Base-by-base conservation (phyloP, 2,888 invertebrate species). In the Apocheima hispidaria region DNA sequence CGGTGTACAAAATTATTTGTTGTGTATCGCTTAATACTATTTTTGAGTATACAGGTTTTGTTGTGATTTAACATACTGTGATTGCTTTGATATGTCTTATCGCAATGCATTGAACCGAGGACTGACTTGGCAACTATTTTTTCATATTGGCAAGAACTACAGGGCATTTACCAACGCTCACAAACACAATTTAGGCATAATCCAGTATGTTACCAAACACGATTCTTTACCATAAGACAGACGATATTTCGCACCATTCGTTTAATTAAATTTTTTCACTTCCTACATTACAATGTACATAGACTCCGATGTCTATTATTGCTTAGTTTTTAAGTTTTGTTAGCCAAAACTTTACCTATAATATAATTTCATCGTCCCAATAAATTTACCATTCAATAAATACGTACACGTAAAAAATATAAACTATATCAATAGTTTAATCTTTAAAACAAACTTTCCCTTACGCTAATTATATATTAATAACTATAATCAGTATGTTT, bases 361-460 rank as follows among this genome's bases (percentile, higher is more conserved):
- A 90, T 70, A 91, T 92, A 92, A 90, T 92, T 90, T 92, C 92
- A 92, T 83, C 88, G 84, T 88, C 90, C 90, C 91, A 86, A 92
- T 92, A 92, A 92, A 88, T 90, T 92, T 92, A 92, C 90, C 91
- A 87, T 90, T 92, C 92, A 92, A 92, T 92, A 92, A 92, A 92
- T 92, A 92, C 92, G 88, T 92, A 92, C 90, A 92, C 88, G 92
- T 92, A 92, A 92, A 92, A 92, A 92, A 92, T 92, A 92, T 92
- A 92, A 92, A 92, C 92, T 92, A 92, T 92, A 91, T 92, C 87
- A 88, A 92, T 92, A 92, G 92, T 92, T 92, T 92, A 92, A 92
- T 92, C 92, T 92, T 92, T 91, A 92, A 92, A 92, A 92, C 92
- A 92, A 92, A 92, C 92, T 89, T 91, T 68, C 71, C 87, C 88